phyloP scores from a whole-genome alignment of 2,888 invertebrate genomes.

The Allophyes oxyacanthae region DNA sequence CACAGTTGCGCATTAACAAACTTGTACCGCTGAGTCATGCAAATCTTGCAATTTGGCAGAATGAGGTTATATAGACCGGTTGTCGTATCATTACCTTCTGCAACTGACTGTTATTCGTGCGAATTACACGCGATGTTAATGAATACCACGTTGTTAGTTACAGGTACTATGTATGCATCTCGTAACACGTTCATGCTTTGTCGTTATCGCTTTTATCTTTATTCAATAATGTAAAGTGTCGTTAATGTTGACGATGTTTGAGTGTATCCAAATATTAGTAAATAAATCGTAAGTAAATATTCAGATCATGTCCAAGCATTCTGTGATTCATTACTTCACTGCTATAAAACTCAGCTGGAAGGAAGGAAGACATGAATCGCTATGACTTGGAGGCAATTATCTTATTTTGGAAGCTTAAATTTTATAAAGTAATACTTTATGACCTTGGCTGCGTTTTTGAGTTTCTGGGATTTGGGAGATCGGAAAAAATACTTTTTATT shows the following conservation, averaged over 20 bases:
- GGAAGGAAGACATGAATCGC: too few relatives aligned
- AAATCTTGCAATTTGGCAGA: slow-evolving; percentile 19
- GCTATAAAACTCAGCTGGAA: too few relatives aligned
- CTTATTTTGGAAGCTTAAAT: too few relatives aligned
- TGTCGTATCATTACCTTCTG: slow-evolving; percentile 11
- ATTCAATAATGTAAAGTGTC: slow-evolving; percentile 6
- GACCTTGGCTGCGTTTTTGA: too few relatives aligned
- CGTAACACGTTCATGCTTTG: too few relatives aligned
- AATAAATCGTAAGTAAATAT: slow-evolving; percentile 31
- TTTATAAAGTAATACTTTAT: too few relatives aligned
- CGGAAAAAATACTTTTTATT: too few relatives aligned
- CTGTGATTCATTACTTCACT: too few relatives aligned
- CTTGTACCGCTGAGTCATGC: slow-evolving; percentile 13
- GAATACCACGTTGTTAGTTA: neutral
- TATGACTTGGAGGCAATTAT: too few relatives aligned
- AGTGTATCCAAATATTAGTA: slow-evolving; percentile 14
- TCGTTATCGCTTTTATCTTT: too few relatives aligned
- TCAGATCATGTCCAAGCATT: slow-evolving; percentile 26
- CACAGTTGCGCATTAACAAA: neutral
- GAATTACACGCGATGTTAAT: slow-evolving; percentile 9
- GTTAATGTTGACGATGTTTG: neutral
- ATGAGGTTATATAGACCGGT: slow-evolving; percentile 18
- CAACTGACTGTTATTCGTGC: slow-evolving; percentile 14
- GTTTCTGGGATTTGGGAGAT: too few relatives aligned
- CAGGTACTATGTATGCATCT: neutral